Conservation (phyloP, 2,113 vertebrate genomes). For the Suncus etruscus region DNA sequence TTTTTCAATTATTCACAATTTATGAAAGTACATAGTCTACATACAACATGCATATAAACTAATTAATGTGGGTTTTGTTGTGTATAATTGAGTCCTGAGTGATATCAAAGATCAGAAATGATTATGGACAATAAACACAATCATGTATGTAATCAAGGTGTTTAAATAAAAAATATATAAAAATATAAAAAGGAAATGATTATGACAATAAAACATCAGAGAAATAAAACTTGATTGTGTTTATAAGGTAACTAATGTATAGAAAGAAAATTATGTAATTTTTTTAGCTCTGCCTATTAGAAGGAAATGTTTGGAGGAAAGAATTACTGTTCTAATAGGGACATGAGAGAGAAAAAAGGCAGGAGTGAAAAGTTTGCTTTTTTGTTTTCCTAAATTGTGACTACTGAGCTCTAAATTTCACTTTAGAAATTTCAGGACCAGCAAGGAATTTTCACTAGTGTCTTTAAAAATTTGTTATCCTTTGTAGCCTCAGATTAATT, state of each 20-base stretch:
- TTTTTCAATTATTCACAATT: constrained; percentile 22
- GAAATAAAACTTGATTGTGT: background rate
- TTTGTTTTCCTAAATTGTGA: background rate
- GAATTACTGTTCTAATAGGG: background rate
- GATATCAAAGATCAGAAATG: constrained; percentile 47
- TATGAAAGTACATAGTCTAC: background rate
- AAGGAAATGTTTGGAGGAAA: background rate
- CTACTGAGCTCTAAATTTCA: background rate
- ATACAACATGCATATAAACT: background rate
- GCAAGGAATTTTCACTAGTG: constrained; percentile 18
- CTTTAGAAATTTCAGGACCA: constrained; percentile 35
- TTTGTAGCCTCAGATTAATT: constrained; percentile 62
- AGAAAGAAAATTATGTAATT: constrained; percentile 23
- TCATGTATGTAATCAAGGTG: too few species aligned
- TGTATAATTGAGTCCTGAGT: background rate
- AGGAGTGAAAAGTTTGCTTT: background rate
- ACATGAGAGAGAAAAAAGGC: background rate
- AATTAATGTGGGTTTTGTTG: constrained; percentile 42
- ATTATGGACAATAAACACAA: too few species aligned
- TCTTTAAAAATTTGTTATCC: constrained; percentile 33
- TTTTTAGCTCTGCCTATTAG: background rate
- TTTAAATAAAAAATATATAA: too few species aligned
- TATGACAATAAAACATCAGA: background rate
- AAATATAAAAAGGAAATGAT: too few species aligned
- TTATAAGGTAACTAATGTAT: background rate